phyloP scores from a whole-genome alignment of 2,888 invertebrate species.

The Watsonalla binaria region DNA sequence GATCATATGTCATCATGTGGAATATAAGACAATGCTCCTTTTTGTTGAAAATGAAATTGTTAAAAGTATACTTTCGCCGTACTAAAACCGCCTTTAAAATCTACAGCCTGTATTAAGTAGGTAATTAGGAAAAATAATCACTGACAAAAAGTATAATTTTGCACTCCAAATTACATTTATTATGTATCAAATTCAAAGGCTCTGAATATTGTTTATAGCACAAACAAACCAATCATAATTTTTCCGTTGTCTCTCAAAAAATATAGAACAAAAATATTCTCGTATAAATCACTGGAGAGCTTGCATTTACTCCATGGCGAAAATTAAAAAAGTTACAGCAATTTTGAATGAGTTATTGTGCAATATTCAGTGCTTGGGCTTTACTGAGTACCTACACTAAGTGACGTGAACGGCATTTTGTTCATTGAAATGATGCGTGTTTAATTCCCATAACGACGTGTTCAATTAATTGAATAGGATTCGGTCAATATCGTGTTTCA shows the following conservation, averaged over 20 bases:
- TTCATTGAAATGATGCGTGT: background rate
- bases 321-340: conserved; percentile 75
- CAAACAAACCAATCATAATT: conserved; percentile 2
- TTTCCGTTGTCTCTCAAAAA: conserved; percentile 24
- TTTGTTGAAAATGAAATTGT: too few relatives aligned
- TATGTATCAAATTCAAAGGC: too few relatives aligned
- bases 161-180: too few relatives aligned
- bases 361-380: conserved; percentile 47
- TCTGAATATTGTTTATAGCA: too few relatives aligned
- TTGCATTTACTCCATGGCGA: conserved; percentile 64
- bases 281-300: conserved; percentile 65
- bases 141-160: too few relatives aligned
- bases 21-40: too few relatives aligned
- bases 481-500: background rate
- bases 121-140: too few relatives aligned
- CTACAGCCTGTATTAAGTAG: too few relatives aligned
- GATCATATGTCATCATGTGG: too few relatives aligned
- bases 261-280: conserved; percentile 47
- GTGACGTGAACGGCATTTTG: background rate
- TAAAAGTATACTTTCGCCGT: too few relatives aligned
- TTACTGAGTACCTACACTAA: conserved; percentile 10
- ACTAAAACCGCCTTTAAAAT: too few relatives aligned
- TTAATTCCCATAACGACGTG: background rate
- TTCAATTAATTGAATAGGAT: background rate
- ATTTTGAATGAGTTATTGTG: conserved; percentile 74